These are phyloP conservation scores for Cyclina sinensis DNA, from an alignment of 1,140 invertebrate genomes.

Conservation along the genomic window DNA sequence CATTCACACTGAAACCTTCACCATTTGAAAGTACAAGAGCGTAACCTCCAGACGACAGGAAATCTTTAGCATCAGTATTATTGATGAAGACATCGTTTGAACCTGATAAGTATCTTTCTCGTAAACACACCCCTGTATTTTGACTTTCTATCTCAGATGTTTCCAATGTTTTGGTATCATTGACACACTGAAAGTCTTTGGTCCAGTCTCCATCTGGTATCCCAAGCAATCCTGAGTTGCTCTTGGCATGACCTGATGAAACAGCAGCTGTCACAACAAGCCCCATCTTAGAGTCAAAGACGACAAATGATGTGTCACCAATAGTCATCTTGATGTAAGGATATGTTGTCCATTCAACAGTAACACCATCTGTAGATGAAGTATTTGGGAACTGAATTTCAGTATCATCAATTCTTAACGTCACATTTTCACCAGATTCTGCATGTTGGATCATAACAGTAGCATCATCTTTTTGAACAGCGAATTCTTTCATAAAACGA, in stretches of 20 bases:
- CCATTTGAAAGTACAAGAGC: slow-evolving; percentile 3
- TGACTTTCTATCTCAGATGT: slow-evolving; percentile 26
- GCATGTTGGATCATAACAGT: slow-evolving; percentile 43
- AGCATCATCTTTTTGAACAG: neutral
- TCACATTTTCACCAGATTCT: slow-evolving; percentile 5
- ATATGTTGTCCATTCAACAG: neutral
- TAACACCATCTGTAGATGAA: neutral
- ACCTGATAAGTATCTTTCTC: neutral
- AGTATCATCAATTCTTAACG: neutral
- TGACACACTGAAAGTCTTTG: slow-evolving; percentile 28
- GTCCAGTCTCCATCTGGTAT: slow-evolving; percentile 48
- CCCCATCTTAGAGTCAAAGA: slow-evolving; percentile 43
- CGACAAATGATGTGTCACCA: slow-evolving; percentile 15
- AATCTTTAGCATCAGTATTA: slow-evolving; percentile 18
- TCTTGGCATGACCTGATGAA: neutral
- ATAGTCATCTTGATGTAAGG: slow-evolving; percentile 20
- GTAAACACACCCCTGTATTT: slow-evolving; percentile 13
- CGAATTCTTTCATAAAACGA: slow-evolving; percentile 53
- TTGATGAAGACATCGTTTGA: slow-evolving; percentile 16
- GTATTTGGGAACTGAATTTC: neutral
- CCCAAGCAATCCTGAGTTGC: slow-evolving; percentile 39
- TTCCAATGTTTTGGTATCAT: neutral
- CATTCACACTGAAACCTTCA: neutral
- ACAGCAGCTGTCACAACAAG: slow-evolving; percentile 27
- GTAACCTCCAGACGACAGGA: slow-evolving; percentile 50